phyloP scores from a whole-genome alignment of 2,888 invertebrate genomes.

The Pseudanteris insignis region DNA sequence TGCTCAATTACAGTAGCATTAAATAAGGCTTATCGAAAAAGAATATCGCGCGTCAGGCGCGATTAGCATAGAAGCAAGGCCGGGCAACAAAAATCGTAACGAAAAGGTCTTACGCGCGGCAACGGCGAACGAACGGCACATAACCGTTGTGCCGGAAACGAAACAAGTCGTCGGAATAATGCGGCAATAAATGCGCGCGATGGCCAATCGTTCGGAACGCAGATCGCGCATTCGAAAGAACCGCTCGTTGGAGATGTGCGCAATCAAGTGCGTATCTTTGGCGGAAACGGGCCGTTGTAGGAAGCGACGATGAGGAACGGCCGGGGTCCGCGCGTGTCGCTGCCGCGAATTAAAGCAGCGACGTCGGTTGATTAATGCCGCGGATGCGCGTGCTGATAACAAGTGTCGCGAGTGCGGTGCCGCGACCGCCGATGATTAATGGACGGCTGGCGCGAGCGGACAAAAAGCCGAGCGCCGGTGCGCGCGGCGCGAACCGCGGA shows the following conservation, averaged over 20 bases:
- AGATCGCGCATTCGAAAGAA: slow-evolving; percentile 38
- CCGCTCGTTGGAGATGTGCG: slow-evolving; percentile 40
- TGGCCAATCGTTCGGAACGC: slow-evolving; percentile 42
- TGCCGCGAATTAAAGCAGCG: slow-evolving; percentile 41
- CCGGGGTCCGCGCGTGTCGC: slow-evolving; percentile 31
- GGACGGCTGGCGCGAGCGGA: slow-evolving; percentile 17
- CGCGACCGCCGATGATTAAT: slow-evolving; percentile 52
- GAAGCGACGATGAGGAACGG: slow-evolving; percentile 39
- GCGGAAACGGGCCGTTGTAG: slow-evolving; percentile 37
- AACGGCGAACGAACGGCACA: neutral
- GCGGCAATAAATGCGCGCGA: slow-evolving; percentile 37
- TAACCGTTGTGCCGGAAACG: slow-evolving; percentile 38
- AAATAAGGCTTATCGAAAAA: slow-evolving; percentile 16
- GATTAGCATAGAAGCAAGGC: slow-evolving; percentile 1
- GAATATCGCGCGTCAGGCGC: slow-evolving; percentile 3
- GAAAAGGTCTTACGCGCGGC: neutral
- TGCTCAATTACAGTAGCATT: slow-evolving; percentile 32
- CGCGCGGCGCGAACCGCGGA: too few relatives aligned
- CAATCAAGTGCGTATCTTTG: slow-evolving; percentile 38
- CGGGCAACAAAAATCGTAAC: slow-evolving; percentile 9
- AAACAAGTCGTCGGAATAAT: slow-evolving; percentile 39
- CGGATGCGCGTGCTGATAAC: slow-evolving; percentile 47
- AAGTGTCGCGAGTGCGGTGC: slow-evolving; percentile 49
- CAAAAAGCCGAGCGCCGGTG: slow-evolving; percentile 3
- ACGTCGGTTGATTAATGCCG: slow-evolving; percentile 47